Conservation (phyloP, 2,888 invertebrate species). For the Germaria angustata region DNA sequence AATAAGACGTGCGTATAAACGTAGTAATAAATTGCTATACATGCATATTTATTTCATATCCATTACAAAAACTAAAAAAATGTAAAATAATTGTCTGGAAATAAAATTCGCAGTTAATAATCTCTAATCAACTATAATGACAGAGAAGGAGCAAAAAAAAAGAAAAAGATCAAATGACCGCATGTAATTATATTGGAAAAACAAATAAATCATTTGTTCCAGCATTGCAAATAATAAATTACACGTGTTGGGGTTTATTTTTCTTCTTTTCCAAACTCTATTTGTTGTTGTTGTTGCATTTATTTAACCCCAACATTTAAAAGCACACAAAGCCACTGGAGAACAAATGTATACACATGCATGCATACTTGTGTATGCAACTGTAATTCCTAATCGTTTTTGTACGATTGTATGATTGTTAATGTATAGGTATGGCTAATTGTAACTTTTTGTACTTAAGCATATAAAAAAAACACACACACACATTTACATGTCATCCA, state of each 20-base stretch:
- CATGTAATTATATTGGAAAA: constrained; percentile 43
- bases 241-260: constrained; percentile 46
- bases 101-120: constrained; percentile 49
- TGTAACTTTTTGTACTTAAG: constrained; percentile 5
- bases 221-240: constrained; percentile 30
- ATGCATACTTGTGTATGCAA: too few relatives aligned
- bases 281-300: too few relatives aligned
- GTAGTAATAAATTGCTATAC: background rate
- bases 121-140: constrained; percentile 55
- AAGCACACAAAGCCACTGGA: background rate
- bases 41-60: background rate
- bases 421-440: constrained; percentile 27
- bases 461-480: too few relatives aligned
- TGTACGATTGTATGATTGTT: background rate
- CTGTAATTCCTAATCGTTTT: constrained; percentile 18
- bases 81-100: constrained; percentile 30
- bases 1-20: background rate
- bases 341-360: background rate
- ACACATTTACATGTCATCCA: background rate
- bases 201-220: constrained; percentile 29
- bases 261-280: background rate
- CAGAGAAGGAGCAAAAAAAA: background rate
- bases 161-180: constrained; percentile 45
- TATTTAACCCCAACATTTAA: constrained; percentile 12
- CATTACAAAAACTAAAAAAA: background rate